These are phyloP conservation scores for Drosophila nigrodunni DNA, from an alignment of 1,140 invertebrate genomes.

Conservation along the genomic window DNA sequence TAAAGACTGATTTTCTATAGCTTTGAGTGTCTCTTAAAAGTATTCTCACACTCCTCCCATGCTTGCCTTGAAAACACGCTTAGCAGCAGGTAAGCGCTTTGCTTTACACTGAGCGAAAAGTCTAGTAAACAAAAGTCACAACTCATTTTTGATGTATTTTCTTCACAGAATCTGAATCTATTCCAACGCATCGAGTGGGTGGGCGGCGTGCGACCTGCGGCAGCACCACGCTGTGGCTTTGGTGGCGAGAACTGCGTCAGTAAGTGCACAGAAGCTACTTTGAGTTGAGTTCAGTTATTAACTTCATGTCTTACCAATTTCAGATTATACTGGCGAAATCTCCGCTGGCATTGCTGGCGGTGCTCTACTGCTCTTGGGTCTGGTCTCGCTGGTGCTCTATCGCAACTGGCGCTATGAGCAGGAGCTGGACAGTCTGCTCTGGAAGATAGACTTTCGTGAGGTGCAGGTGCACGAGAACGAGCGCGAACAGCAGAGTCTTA, in stretches of 20 bases:
- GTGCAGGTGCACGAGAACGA: slow-evolving; percentile 89
- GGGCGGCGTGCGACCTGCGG: slow-evolving; percentile 91
- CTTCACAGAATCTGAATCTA: slow-evolving; percentile 88
- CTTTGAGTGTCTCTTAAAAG: slow-evolving; percentile 3
- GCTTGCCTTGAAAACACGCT: slow-evolving; percentile 29
- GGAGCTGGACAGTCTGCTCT: slow-evolving; percentile 96
- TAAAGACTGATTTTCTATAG: slow-evolving; percentile 37
- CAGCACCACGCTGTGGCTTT: slow-evolving; percentile 97
- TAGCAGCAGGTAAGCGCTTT: slow-evolving; percentile 70
- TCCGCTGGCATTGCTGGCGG: slow-evolving; percentile 91
- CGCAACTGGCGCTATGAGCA: slow-evolving; percentile 98
- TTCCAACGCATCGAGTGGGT: slow-evolving; percentile 91
- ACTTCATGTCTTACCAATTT: neutral
- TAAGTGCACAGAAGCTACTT: slow-evolving; percentile 85
- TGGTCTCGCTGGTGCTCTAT: slow-evolving; percentile 90
- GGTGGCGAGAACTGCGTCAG: slow-evolving; percentile 95
- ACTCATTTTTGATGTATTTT: neutral
- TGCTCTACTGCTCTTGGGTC: slow-evolving; percentile 88
- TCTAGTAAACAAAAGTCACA: neutral
- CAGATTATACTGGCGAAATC: slow-evolving; percentile 93
- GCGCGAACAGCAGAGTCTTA: slow-evolving; percentile 74
- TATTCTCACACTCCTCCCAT: slow-evolving; percentile 34
- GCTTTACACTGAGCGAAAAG: slow-evolving; percentile 1
- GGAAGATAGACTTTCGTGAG: slow-evolving; percentile 98
- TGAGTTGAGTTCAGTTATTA: neutral